Percentiles rank a stretch among this genome's conserved stretches.
These are phyloP conservation scores for Tapirus terrestris DNA, from an alignment of 2,113 vertebrate genomes.

Conservation along the genomic window DNA sequence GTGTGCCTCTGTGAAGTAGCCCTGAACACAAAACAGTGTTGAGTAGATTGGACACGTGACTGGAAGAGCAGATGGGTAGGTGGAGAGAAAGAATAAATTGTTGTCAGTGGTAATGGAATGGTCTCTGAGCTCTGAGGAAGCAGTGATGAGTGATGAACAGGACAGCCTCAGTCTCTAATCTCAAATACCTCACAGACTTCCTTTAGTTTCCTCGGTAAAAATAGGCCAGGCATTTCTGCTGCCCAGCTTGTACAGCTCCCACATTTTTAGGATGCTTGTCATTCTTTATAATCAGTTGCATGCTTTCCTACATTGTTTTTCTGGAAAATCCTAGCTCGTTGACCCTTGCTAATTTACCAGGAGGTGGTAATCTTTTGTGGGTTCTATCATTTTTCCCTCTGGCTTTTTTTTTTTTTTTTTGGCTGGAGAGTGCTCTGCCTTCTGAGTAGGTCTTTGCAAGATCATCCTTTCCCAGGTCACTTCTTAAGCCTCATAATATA, in stretches of 20 bases:
- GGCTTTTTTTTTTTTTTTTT: background rate
- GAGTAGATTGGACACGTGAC: rapidly evolving
- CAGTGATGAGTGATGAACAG: too few relatives aligned
- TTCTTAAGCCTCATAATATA: background rate
- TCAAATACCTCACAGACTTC: background rate
- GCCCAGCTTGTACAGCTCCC: rapidly evolving
- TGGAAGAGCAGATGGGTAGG: background rate
- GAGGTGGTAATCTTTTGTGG: background rate
- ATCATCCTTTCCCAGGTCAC: background rate
- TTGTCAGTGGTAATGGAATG: background rate
- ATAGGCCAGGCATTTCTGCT: too few relatives aligned
- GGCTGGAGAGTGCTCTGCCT: background rate
- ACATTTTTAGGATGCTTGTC: background rate
- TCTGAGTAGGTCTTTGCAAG: background rate
- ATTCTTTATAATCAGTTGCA: background rate
- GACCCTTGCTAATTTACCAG: background rate
- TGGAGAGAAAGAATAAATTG: background rate
- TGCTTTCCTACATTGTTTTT: background rate
- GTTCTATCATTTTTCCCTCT: background rate
- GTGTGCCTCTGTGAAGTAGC: background rate
- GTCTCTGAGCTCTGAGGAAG: background rate
- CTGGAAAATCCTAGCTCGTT: background rate
- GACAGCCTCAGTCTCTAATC: background rate
- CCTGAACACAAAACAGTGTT: background rate
- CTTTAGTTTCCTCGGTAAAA: background rate